Base-by-base conservation (phyloP, 2,888 invertebrate species). In the Biston betularia region DNA sequence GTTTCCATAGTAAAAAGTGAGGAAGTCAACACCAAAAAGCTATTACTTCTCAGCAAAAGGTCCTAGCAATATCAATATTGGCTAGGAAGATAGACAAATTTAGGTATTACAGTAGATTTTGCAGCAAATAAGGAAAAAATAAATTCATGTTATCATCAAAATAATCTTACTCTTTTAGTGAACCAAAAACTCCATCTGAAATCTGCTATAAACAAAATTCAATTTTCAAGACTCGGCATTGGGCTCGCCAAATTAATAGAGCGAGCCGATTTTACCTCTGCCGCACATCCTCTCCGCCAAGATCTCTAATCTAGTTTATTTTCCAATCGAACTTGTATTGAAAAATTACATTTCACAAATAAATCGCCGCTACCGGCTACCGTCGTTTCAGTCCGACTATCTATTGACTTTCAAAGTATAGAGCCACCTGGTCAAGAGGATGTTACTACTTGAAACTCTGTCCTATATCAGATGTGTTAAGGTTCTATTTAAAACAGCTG, bases 291-390 rank as follows among this genome's bases (percentile, higher is more conserved):
- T 48, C 46, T n/a, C 12, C 35, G 15, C 48, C 42, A 45, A 33
- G 46, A 42, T 44, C 35, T 65, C 38, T 60, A 52, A 60, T 60
- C 52, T 14, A 35, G 59, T 60, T 63, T 63, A 63, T 56, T 59
- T 60, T 53, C 56, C 44, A 60, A 68, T 61, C 60, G 53, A 14
- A 64, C 44, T 53, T 53, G 64, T 61, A 61, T 60, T 65, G 65
- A 63, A 66, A 66, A 59, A 68, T 70, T 52, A 63, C 58, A 65
- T 68, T 71, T 61, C 45, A 58, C 44, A 42, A 54, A 52, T 61
- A 48, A 63, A 62, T 44, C 44, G 14, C 49, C n/a, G 55, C 50
- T 50, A 50, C 54, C 34, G 48, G 44, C 44, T 53, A 50, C 46
- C 59, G 42, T 48, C 49, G 62, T 48, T 59, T 59, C 46, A 6